phyloP scores from a whole-genome alignment of 2,888 invertebrate species.

The Diarsia dahlii region DNA sequence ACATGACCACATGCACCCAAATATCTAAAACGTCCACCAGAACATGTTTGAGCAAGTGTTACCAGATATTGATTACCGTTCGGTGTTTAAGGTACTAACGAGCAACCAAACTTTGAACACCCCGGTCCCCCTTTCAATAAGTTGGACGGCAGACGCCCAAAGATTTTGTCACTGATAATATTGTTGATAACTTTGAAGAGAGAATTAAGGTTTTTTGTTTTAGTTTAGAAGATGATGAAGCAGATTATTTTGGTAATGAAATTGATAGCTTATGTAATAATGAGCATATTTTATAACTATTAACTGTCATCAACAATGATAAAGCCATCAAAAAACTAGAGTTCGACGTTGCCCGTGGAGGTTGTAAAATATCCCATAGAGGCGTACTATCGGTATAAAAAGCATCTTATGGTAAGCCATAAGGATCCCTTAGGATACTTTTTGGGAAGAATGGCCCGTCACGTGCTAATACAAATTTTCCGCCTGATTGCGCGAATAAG shows the following conservation, averaged over 20 bases:
- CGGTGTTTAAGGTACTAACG: constrained; percentile 52
- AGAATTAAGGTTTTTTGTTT: constrained; percentile 41
- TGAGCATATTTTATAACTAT: background rate
- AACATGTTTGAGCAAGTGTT: constrained; percentile 40
- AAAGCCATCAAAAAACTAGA: background rate
- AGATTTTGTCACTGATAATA: constrained; percentile 53
- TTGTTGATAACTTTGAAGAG: constrained; percentile 29
- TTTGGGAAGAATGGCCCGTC: no score
- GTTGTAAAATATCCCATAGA: background rate
- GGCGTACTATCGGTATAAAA: background rate
- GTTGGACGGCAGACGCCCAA: constrained; percentile 30
- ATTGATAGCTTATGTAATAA: constrained; percentile 13
- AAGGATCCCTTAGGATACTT: no score
- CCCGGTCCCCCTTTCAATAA: constrained; percentile 35
- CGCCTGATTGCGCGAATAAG: background rate
- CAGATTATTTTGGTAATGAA: constrained; percentile 14
- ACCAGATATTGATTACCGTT: constrained; percentile 55
- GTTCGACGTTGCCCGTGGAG: background rate
- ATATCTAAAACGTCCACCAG: constrained; percentile 11
- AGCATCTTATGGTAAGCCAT: background rate
- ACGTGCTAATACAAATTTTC: background rate
- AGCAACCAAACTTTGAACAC: constrained; percentile 49
- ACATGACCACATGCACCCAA: background rate
- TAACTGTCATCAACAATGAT: background rate
- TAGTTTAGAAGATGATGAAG: constrained; percentile 8